These are phyloP conservation scores for Pseudolycoriella hygida DNA, from an alignment of 2,888 invertebrate genomes.

Conservation along the genomic window DNA sequence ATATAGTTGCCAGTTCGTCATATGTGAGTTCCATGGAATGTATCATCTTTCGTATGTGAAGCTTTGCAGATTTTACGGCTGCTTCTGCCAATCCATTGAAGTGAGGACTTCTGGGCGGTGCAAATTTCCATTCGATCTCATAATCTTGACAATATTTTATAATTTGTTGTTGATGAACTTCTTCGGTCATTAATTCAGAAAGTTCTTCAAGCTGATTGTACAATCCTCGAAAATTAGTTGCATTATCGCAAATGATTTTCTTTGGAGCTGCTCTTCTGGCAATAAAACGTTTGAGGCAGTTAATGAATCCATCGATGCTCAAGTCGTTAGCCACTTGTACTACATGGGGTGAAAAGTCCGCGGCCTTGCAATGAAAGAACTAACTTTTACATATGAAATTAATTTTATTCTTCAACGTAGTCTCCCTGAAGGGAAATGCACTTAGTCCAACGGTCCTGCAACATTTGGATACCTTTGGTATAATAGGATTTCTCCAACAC, in stretches of 20 bases:
- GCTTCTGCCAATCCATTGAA: neutral
- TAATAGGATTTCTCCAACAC: too few species aligned
- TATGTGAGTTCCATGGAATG: neutral
- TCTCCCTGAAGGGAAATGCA: too few species aligned
- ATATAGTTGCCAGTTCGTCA: neutral
- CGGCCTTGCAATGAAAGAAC: too few species aligned
- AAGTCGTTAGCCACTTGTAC: neutral
- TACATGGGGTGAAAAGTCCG: too few species aligned
- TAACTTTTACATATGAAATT: too few species aligned
- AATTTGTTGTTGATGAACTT: neutral
- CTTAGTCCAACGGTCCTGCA: too few species aligned
- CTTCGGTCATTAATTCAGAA: neutral
- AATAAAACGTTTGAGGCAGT: too few species aligned
- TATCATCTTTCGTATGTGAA: neutral
- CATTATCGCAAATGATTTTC: slow-evolving; percentile 6
- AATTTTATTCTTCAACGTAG: too few species aligned
- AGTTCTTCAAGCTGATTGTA: neutral
- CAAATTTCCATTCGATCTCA: neutral
- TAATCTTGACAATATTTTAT: neutral
- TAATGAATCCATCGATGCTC: slow-evolving; percentile 3
- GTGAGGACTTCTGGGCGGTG: neutral
- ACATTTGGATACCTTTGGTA: too few species aligned
- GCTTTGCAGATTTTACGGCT: neutral
- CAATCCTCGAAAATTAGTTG: neutral
- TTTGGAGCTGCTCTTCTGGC: neutral